phyloP scores from a whole-genome alignment of 2,113 vertebrate genomes.

The Melozone crissalis region DNA sequence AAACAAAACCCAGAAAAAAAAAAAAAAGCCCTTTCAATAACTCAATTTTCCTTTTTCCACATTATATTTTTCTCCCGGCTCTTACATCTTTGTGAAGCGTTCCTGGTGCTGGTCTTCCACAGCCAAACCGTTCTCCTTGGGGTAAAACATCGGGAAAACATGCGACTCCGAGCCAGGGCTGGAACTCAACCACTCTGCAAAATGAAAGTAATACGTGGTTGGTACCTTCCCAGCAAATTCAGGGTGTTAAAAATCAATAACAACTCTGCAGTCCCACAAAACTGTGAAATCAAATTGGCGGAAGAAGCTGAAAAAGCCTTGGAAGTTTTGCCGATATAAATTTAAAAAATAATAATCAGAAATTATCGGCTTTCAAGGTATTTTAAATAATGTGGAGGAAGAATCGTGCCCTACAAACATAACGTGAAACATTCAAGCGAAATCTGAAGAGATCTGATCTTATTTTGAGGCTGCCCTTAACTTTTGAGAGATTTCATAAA shows the following conservation, averaged over 20 bases:
- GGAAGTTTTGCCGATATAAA: not conserved
- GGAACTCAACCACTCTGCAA: not conserved
- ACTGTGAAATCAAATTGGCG: fast-evolving
- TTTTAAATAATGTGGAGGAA: not conserved
- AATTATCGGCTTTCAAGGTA: not conserved
- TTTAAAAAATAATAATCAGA: not conserved
- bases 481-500: not conserved
- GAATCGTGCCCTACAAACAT: not conserved
- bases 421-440: not conserved
- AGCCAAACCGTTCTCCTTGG: not conserved
- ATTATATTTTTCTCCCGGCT: not conserved
- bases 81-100: not conserved
- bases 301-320: not conserved
- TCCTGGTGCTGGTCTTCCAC: not conserved
- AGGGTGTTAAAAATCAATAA: not conserved
- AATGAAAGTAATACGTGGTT: conserved; percentile 3
- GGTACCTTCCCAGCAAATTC: not conserved
- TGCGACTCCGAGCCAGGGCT: fast-evolving
- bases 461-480: not conserved
- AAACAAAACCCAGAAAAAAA: not conserved
- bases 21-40: not conserved
- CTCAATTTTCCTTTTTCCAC: not conserved
- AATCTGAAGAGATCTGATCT: not conserved
- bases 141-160: conserved; percentile 27
- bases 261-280: not conserved